A percentile compares a stretch with the other conserved stretches of the same genome.
These are phyloP conservation scores for Ischnura elegans DNA, from an alignment of 2,888 invertebrate species.

Conservation along the genomic window DNA sequence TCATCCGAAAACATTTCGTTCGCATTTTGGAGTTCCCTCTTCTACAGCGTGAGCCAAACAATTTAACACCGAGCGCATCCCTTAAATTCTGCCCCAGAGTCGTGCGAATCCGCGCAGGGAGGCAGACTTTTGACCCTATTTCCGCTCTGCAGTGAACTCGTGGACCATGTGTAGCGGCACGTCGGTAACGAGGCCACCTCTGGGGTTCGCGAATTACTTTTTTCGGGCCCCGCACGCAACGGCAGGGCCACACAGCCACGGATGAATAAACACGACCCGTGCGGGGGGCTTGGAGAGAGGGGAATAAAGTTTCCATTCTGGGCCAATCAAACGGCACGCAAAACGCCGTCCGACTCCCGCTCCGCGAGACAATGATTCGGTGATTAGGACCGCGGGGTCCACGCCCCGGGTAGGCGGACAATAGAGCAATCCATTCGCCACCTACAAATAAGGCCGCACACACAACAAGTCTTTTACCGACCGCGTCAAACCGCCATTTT, in stretches of 20 bases:
- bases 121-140: neutral
- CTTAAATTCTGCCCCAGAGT: neutral
- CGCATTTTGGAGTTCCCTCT: too few species aligned
- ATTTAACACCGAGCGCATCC: neutral
- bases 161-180: neutral
- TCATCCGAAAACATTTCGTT: too few species aligned
- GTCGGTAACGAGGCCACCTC: neutral
- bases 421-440: neutral
- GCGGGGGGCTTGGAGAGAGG: neutral
- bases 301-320: neutral
- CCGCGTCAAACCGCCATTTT: neutral
- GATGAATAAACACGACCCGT: constrained; percentile 4
- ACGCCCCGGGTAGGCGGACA: neutral
- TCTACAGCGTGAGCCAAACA: neutral
- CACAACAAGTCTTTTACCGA: neutral
- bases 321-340: neutral
- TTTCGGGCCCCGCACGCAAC: neutral
- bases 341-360: neutral
- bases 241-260: neutral
- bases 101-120: neutral
- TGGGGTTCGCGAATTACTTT: neutral
- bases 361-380: constrained; percentile 23
- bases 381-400: neutral
- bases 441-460: neutral
- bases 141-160: neutral